phyloP scores from a whole-genome alignment of 64 coral and sea anemone genomes.

The Acropora tenuis region DNA sequence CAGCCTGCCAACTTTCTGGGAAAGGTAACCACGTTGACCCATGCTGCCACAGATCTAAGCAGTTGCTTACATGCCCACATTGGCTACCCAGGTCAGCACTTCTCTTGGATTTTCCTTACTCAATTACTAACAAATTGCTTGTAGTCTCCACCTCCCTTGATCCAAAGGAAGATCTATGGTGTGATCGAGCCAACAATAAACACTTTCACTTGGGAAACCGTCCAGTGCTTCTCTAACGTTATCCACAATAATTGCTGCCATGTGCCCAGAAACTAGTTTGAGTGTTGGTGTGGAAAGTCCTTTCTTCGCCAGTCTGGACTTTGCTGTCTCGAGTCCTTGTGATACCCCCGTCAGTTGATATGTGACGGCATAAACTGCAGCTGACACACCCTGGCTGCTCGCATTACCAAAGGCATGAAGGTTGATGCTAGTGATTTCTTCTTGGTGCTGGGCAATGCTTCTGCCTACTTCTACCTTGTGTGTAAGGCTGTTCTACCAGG shows the following conservation, averaged over 20 bases:
- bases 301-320: conserved; percentile 60
- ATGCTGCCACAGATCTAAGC: conserved; percentile 11
- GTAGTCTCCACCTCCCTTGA: conserved; percentile 29
- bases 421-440: conserved; percentile 35
- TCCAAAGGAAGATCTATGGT: conserved; percentile 53
- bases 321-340: conserved; percentile 59
- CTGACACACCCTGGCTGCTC: conserved; percentile 39
- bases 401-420: conserved; percentile 53
- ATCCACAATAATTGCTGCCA: conserved; percentile 22
- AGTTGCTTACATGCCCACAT: conserved; percentile 54
- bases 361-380: conserved; percentile 42
- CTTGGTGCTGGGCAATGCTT: conserved; percentile 46
- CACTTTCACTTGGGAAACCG: conserved; percentile 15
- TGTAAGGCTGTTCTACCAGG: conserved; percentile 19
- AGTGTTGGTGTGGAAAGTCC: conserved; percentile 59
- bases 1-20: conserved; percentile 49
- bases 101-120: conserved; percentile 38
- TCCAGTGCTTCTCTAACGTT: conserved; percentile 39
- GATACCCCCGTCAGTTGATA: conserved; percentile 43
- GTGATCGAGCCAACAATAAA: conserved; percentile 44
- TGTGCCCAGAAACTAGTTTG: conserved; percentile 53
- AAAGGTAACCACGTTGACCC: conserved; percentile 49
- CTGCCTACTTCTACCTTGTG: conserved; percentile 44
- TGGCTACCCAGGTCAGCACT: conserved; percentile 50
- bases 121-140: conserved; percentile 60